These are phyloP conservation scores for Drosophila melanica DNA, from an alignment of 1,140 invertebrate species.

Conservation along the genomic window DNA sequence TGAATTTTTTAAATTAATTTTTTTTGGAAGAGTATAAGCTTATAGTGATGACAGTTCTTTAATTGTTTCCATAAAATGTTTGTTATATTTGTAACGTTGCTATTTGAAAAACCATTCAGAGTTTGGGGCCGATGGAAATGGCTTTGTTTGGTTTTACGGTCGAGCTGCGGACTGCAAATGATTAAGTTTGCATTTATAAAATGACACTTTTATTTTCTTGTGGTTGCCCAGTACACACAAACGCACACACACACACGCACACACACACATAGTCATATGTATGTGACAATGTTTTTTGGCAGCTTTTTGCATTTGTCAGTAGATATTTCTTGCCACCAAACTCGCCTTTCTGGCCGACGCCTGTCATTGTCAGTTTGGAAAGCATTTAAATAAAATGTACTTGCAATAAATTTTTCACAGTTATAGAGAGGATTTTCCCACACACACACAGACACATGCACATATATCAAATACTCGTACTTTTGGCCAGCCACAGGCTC, in stretches of 20 bases:
- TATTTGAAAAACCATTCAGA: constrained; percentile 47
- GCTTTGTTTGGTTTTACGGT: constrained; percentile 47
- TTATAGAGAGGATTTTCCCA: constrained; percentile 39
- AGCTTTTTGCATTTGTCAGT: constrained; percentile 34
- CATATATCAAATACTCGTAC: constrained; percentile 10
- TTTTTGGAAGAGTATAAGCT: not conserved
- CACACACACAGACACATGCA: constrained; percentile 17
- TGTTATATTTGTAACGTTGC: constrained; percentile 23
- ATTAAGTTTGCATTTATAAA: constrained; percentile 70
- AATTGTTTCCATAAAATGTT: not conserved
- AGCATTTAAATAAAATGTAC: constrained; percentile 78
- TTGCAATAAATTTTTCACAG: constrained; percentile 74
- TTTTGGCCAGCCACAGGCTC: constrained; percentile 65
- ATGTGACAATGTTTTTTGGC: constrained; percentile 52
- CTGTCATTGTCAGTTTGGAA: constrained; percentile 66
- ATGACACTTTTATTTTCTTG: constrained; percentile 75
- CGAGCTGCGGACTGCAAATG: constrained; percentile 57
- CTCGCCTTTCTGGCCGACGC: not conserved
- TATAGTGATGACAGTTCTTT: not conserved
- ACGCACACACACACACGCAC: constrained; percentile 15
- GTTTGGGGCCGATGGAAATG: constrained; percentile 14
- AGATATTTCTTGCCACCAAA: not conserved
- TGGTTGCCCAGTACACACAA: constrained; percentile 35
- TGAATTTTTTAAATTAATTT: too few species aligned
- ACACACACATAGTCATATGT: not conserved